Evolutionary conservation across 1,140 invertebrate genomes (phyloP), one percentile per base, ranked within the genome.

Genomic region (Brachionus asplanchnoidis): DNA sequence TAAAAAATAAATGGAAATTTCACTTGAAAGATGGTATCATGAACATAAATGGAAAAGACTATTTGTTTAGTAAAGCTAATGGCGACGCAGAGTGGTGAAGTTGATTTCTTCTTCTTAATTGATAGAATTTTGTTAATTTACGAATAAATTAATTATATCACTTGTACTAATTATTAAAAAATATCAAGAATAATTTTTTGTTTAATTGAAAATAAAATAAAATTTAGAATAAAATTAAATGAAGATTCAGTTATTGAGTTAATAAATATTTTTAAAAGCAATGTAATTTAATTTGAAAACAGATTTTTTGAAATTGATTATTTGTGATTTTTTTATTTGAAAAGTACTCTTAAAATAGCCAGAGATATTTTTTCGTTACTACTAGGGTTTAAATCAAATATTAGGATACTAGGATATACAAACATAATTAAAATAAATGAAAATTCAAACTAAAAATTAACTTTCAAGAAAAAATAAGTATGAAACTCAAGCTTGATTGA

Each of bases 11-110:
- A 90, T 99, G 97, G 97, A 99, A 99, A 91, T 99, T 99, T 90
- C 95, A 97, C 91, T 91, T 99, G 79, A 99, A 99, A 92, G 97
- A 99, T 91, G 97, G 97, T 66, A 99, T 99, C 85, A 99, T 99
- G 97, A 98, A 98, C 91, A 92, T 99, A 86, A 94, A 94, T 87
- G 97, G 97, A 17, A 97, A 96, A 91, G 97, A 99, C 91, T 99
- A 94, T 92, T 95, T 99, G 86, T 99, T 99, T 91, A 97, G 98
- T 91, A 98, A 97, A 91, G 96, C 97, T 5, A 96, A 94, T 87
- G 98, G 97, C 86, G 98, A 99, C 92, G 97, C 97, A 40, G 97
- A 99, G 89, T 99, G 97, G 96, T 98, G 53, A 60, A 60, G n/a
- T 20, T 8, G 3, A 23, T 60, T 23, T 8, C 26, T 36, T 53